Percentiles rank a stretch among this genome's conserved stretches.
phyloP scores from a whole-genome alignment of 2,797 vertebrate genomes.

The Liparis tanakae region DNA sequence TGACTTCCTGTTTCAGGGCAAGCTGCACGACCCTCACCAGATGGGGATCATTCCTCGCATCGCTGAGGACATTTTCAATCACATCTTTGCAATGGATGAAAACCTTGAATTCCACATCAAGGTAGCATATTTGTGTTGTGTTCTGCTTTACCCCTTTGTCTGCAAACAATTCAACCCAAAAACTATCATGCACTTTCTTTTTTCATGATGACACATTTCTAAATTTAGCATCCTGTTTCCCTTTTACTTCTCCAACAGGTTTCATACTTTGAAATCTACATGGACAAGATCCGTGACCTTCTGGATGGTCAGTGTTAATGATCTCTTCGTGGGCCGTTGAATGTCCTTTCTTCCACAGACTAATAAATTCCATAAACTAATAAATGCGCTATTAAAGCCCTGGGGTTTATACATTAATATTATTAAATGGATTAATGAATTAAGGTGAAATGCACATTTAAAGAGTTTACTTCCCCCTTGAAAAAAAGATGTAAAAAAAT shows the following conservation, averaged over 20 bases:
- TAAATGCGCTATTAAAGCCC: not conserved
- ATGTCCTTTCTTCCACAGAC: not conserved
- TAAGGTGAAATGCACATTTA: not conserved
- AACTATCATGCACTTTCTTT: not conserved
- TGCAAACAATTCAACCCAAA: not conserved
- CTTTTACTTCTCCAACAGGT: slow-evolving; percentile 79
- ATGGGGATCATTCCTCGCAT: slow-evolving; percentile 98
- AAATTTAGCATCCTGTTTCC: not conserved
- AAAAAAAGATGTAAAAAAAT: not conserved
- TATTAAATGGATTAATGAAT: not conserved
- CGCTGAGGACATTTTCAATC: slow-evolving; percentile 95
- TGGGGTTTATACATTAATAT: not conserved
- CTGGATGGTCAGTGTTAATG: slow-evolving; percentile 88
- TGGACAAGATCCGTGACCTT: slow-evolving; percentile 97
- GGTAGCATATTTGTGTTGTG: slow-evolving; percentile 69
- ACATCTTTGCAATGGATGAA: slow-evolving; percentile 97
- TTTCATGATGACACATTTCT: not conserved
- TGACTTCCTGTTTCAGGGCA: slow-evolving; percentile 82
- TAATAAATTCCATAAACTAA: too few species aligned
- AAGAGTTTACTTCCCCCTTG: not conserved
- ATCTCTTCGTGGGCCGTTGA: not conserved
- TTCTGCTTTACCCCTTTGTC: not conserved
- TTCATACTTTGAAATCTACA: slow-evolving; percentile 98
- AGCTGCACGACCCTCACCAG: slow-evolving; percentile 91
- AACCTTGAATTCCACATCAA: slow-evolving; percentile 98